Conservation (phyloP, 1,140 invertebrate species). For the Zaprionus ornatus region DNA sequence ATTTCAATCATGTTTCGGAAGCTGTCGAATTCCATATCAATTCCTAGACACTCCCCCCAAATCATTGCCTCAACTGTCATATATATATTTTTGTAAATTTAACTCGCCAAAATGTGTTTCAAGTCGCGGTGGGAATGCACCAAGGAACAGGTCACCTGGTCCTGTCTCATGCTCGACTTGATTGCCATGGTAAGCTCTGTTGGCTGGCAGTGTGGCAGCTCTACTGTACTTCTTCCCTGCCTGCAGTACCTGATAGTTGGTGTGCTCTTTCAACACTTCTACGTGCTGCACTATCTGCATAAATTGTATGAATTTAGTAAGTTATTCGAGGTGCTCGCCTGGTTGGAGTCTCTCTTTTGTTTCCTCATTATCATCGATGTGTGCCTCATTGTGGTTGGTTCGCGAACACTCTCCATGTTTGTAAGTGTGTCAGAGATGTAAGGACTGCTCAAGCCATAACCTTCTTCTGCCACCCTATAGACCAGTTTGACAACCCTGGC, state of each 20-base stretch:
- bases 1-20: neutral
- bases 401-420: neutral
- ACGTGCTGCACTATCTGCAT: conserved; percentile 2
- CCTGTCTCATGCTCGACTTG: conserved; percentile 29
- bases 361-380: conserved; percentile 3
- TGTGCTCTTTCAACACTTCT: conserved; percentile 12
- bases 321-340: conserved; percentile 4
- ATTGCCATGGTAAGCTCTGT: conserved; percentile 17
- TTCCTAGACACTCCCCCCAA: neutral
- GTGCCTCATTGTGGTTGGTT: neutral
- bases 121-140: conserved; percentile 24
- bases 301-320: neutral
- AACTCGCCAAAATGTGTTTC: conserved; percentile 11
- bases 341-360: conserved; percentile 4
- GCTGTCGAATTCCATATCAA: neutral
- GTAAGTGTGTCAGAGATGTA: conserved; percentile 7
- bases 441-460: neutral
- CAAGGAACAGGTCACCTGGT: conserved; percentile 9
- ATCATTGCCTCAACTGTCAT: neutral
- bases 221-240: neutral
- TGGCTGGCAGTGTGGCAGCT: neutral
- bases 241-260: conserved; percentile 33
- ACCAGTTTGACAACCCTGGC: neutral
- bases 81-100: neutral
- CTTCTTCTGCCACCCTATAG: neutral